Evolutionary conservation across 2,797 vertebrate genomes (phyloP).

Genomic region (Chanos chanos): DNA sequence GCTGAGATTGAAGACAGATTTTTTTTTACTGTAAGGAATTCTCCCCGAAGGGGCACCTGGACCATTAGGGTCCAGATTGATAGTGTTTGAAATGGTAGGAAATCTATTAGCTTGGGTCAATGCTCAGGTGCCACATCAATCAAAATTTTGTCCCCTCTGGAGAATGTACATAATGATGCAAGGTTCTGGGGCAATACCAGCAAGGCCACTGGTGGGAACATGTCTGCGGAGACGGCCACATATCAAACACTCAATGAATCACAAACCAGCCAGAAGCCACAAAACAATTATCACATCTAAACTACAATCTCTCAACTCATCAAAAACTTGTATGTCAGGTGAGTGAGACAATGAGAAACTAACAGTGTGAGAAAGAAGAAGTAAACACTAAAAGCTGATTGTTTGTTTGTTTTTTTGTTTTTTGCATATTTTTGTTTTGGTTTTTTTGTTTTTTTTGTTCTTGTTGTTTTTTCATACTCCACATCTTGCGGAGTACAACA

Average conservation of each 20-base stretch:
- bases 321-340: no score
- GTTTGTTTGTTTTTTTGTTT: no score
- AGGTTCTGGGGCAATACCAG: conserved; percentile 18
- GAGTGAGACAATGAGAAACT: no score
- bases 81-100: conserved; percentile 42
- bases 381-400: no score
- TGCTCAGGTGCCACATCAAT: conserved; percentile 33
- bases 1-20: no score
- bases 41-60: conserved; percentile 29
- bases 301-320: no score
- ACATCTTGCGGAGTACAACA: conserved; percentile 20
- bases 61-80: conserved; percentile 43
- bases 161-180: conserved; percentile 11
- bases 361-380: no score
- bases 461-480: no score
- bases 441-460: no score
- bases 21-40: conserved; percentile 17
- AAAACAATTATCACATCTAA: no score
- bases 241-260: conserved; percentile 30
- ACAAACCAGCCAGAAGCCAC: conserved; percentile 11
- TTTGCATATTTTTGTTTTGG: no score
- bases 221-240: conserved; percentile 20
- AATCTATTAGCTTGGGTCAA: conserved; percentile 43
- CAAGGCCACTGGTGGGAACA: conserved; percentile 2
- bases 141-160: conserved; percentile 20